phyloP scores from a whole-genome alignment of 2,113 vertebrate species.

The Archilochus colubris region DNA sequence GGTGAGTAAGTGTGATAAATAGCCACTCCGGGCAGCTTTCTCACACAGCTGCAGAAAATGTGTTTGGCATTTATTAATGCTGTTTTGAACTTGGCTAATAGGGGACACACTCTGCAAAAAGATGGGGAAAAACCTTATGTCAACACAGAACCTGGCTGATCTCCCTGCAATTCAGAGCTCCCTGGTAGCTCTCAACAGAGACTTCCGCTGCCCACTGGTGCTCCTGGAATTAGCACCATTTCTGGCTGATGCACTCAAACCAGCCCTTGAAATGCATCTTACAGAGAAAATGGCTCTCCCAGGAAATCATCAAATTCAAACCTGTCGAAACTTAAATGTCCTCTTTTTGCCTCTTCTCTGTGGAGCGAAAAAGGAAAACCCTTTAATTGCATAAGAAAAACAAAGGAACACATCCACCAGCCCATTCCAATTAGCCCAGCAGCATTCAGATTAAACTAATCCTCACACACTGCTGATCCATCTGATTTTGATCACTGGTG shows the following conservation, averaged over 20 bases:
- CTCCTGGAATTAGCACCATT: background rate
- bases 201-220: background rate
- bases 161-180: background rate
- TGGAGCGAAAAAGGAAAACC: background rate
- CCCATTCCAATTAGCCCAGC: background rate
- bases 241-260: background rate
- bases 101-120: background rate
- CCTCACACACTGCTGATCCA: background rate
- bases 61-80: constrained; percentile 15
- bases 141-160: background rate
- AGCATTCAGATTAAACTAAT: background rate
- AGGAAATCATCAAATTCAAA: background rate
- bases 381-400: background rate
- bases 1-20: constrained; percentile 43
- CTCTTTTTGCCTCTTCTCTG: background rate
- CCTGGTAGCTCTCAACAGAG: background rate
- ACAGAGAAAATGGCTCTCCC: background rate
- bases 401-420: background rate
- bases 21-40: background rate
- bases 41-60: constrained; percentile 21
- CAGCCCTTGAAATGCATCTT: background rate
- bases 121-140: background rate
- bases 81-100: constrained; percentile 4
- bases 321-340: background rate
- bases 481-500: background rate